Conservation (phyloP, 2,797 vertebrate species). For the Mus spretus region DNA sequence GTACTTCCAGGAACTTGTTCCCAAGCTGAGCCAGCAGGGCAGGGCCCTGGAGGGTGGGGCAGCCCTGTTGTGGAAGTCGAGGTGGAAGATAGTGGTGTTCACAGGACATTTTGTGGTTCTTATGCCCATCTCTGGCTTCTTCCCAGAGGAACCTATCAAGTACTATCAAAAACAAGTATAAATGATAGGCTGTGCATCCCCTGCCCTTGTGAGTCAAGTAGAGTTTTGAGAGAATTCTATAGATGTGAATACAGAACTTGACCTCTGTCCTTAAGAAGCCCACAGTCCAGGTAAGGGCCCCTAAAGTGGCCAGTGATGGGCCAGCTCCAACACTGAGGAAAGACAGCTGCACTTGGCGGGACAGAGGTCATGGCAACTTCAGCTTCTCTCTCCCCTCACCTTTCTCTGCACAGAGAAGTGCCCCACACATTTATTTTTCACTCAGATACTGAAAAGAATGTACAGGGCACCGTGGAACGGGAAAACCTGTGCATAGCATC, state of each 20-base stretch:
- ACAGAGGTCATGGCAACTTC: neutral
- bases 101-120: rapidly evolving
- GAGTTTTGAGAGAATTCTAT: neutral
- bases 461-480: neutral
- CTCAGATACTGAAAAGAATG: neutral
- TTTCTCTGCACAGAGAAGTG: neutral
- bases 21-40: neutral
- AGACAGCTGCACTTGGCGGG: neutral
- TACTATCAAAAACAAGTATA: rapidly evolving
- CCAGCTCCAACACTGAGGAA: neutral
- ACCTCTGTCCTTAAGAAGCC: neutral
- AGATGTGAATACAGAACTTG: neutral
- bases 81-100: rapidly evolving
- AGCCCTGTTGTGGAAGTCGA: neutral
- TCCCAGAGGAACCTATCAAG: neutral
- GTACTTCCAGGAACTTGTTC: constrained; percentile 76
- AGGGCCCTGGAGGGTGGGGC: neutral
- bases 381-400: neutral
- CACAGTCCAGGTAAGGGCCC: too few species aligned
- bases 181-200: neutral
- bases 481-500: neutral
- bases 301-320: neutral
- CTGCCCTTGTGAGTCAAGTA: neutral
- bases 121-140: neutral
- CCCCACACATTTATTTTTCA: constrained; percentile 47